Conservation (phyloP, 1,140 invertebrate genomes). For the Elymnias hypermnestra region DNA sequence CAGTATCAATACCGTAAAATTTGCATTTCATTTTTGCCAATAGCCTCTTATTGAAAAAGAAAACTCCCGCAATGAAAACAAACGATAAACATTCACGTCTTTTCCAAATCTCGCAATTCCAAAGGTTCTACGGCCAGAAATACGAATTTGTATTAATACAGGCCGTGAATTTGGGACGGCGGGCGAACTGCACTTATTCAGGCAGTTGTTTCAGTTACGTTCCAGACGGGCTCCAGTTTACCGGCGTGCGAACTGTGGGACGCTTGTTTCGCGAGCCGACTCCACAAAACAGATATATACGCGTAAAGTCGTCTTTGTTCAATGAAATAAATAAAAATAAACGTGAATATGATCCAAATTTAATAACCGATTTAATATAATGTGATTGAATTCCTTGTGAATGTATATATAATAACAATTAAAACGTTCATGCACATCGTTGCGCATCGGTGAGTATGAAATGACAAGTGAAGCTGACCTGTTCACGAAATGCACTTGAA, state of each 20-base stretch:
- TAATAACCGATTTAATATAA: background rate
- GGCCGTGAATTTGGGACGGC: constrained; percentile 38
- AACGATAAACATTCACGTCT: constrained; percentile 17
- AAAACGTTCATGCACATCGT: constrained; percentile 15
- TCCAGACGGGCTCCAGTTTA: constrained; percentile 31
- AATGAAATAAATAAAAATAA: background rate
- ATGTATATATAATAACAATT: constrained; percentile 9
- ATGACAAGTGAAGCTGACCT: constrained; percentile 9
- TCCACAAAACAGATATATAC: no score
- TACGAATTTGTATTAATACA: constrained; percentile 39
- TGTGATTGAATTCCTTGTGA: background rate
- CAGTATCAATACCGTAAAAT: no score
- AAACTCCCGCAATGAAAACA: constrained; percentile 9
- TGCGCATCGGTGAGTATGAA: constrained; percentile 17
- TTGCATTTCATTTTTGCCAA: background rate
- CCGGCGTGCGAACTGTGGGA: constrained; percentile 32
- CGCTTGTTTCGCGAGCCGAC: constrained; percentile 26
- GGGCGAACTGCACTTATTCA: constrained; percentile 45
- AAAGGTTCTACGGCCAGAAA: constrained; percentile 24
- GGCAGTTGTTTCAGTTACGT: constrained; percentile 33
- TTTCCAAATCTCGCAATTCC: constrained; percentile 15
- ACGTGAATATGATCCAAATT: background rate
- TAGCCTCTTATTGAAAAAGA: background rate
- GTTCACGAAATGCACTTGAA: constrained; percentile 1
- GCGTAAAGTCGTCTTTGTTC: no score